phyloP scores from a whole-genome alignment of 2,113 vertebrate species.

The Serinus canaria region DNA sequence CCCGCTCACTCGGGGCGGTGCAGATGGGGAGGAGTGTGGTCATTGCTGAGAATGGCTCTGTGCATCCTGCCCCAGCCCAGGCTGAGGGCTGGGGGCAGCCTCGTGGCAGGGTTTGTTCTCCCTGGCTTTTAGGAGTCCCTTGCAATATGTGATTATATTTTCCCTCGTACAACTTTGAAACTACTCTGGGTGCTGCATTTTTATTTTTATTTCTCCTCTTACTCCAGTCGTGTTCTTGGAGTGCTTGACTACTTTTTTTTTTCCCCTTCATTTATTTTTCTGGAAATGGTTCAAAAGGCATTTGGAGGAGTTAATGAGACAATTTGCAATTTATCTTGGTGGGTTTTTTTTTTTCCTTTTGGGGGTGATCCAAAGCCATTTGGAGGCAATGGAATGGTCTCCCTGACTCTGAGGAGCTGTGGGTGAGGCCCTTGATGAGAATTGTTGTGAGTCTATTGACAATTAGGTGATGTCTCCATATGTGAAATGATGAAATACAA shows the following conservation, averaged over 20 bases:
- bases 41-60: neutral
- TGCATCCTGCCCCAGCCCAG: neutral
- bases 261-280: conserved; percentile 20
- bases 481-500: conserved; percentile 12
- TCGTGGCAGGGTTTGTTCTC: neutral
- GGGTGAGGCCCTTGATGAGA: neutral
- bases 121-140: neutral
- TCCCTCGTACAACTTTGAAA: neutral
- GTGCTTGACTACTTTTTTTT: neutral
- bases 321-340: conserved; percentile 24
- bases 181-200: neutral
- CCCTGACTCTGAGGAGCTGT: neutral
- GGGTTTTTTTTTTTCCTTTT: neutral
- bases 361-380: conserved; percentile 8
- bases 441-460: neutral
- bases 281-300: conserved; percentile 41
- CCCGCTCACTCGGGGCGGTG: neutral
- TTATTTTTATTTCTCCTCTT: neutral
- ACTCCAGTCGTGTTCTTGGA: neutral
- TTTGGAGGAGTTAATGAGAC: conserved; percentile 49
- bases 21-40: neutral
- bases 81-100: neutral
- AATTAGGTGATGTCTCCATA: conserved; percentile 8
- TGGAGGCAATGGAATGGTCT: neutral
- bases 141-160: neutral